Percentiles rank a stretch among this genome's conserved stretches.
Evolutionary conservation across 2,113 vertebrate genomes (phyloP).

Genomic region (Puntigrus tetrazona): DNA sequence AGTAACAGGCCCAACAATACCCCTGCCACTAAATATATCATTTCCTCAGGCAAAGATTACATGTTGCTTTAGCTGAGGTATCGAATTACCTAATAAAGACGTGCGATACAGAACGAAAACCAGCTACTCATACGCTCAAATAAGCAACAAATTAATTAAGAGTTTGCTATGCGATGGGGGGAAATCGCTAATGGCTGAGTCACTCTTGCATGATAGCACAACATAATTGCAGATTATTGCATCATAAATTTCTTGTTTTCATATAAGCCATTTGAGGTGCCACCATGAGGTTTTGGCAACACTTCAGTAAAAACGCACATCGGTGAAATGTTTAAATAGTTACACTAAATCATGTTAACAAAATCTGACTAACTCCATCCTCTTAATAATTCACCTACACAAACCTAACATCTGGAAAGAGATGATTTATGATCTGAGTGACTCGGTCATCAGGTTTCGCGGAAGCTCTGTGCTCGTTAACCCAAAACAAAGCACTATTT

Average conservation of each 20-base stretch:
- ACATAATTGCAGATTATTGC: slow-evolving; percentile 52
- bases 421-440: slow-evolving; percentile 23
- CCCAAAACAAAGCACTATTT: slow-evolving; percentile 38
- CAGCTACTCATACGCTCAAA: slow-evolving; percentile 69
- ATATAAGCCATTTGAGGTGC: slow-evolving; percentile 23
- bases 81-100: slow-evolving; percentile 74
- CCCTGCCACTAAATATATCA: slow-evolving; percentile 69
- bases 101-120: slow-evolving; percentile 65
- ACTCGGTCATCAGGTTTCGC: neutral
- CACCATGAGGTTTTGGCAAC: slow-evolving; percentile 32
- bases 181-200: slow-evolving; percentile 49
- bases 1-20: slow-evolving; percentile 73
- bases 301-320: slow-evolving; percentile 11
- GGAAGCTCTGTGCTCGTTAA: slow-evolving; percentile 8
- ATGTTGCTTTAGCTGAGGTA: slow-evolving; percentile 68
- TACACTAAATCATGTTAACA: neutral
- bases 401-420: neutral
- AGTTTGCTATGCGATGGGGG: slow-evolving; percentile 36
- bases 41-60: slow-evolving; percentile 78
- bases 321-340: slow-evolving; percentile 14
- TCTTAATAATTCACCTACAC: neutral
- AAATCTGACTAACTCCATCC: slow-evolving; percentile 2
- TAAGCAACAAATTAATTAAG: slow-evolving; percentile 75
- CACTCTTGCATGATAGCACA: slow-evolving; percentile 42
- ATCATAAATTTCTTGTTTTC: slow-evolving; percentile 43